A percentile compares a stretch with the other conserved stretches of the same genome.
These are phyloP conservation scores for Pseudomyrmex flavicornis DNA, from an alignment of 1,140 invertebrate species.

Conservation along the genomic window DNA sequence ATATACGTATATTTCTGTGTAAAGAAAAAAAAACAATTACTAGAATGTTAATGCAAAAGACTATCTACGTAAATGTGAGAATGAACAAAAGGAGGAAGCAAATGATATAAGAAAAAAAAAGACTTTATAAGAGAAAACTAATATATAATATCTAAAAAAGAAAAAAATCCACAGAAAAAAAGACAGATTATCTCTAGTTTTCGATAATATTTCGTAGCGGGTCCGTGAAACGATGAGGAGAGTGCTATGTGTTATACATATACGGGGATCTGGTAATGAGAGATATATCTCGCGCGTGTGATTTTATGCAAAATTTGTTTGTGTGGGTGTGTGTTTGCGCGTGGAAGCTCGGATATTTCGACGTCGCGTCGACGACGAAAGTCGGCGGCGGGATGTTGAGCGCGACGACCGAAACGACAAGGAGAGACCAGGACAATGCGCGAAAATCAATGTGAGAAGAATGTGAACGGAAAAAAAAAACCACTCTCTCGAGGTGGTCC, in stretches of 20 bases:
- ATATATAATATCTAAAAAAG: slow-evolving; percentile 36
- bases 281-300: slow-evolving; percentile 7
- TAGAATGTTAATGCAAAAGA: slow-evolving; percentile 58
- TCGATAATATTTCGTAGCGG: slow-evolving; percentile 63
- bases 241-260: background rate
- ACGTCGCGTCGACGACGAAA: slow-evolving; percentile 35
- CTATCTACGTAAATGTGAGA: slow-evolving; percentile 52
- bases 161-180: slow-evolving; percentile 25
- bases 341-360: slow-evolving; percentile 14
- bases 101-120: slow-evolving; percentile 20
- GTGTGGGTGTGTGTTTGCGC: background rate
- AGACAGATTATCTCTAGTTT: slow-evolving; percentile 62
- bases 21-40: slow-evolving; percentile 51
- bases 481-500: slow-evolving; percentile 19
- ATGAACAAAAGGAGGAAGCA: slow-evolving; percentile 29
- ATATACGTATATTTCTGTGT: slow-evolving; percentile 67
- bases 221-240: slow-evolving; percentile 33
- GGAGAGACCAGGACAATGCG: slow-evolving; percentile 24
- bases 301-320: background rate
- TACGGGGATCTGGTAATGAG: slow-evolving; percentile 11
- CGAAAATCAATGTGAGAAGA: slow-evolving; percentile 52
- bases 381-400: slow-evolving; percentile 10
- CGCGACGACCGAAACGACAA: slow-evolving; percentile 31
- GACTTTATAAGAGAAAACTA: slow-evolving; percentile 31
- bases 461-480: background rate